A percentile compares a stretch with the other conserved stretches of the same genome.
phyloP scores from a whole-genome alignment of 1,140 invertebrate genomes.

The Saxidomus purpurata region DNA sequence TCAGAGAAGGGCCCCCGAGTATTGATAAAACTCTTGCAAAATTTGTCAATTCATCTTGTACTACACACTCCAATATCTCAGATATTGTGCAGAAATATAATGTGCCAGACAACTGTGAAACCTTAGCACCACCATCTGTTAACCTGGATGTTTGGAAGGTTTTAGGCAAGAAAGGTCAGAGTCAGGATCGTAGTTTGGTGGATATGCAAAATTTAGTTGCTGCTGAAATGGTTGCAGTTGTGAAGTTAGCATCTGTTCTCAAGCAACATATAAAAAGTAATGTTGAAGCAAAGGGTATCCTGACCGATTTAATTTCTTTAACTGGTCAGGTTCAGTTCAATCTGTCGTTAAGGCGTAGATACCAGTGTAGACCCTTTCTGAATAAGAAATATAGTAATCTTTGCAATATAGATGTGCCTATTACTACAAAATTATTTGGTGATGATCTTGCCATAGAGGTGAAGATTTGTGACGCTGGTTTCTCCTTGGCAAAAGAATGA shows the following conservation, averaged over 20 bases:
- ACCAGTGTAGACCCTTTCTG: neutral
- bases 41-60: neutral
- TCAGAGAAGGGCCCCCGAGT: neutral
- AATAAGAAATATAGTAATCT: constrained; percentile 34
- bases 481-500: neutral
- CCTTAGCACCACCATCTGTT: constrained; percentile 19
- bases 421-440: constrained; percentile 41
- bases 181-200: neutral
- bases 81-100: neutral
- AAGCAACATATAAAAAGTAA: constrained; percentile 5
- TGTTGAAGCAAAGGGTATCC: neutral
- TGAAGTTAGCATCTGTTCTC: constrained; percentile 35
- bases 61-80: neutral
- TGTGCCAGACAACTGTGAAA: constrained; percentile 23
- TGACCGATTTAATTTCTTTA: neutral
- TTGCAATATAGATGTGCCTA: neutral
- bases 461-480: constrained; percentile 3
- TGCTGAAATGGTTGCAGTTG: constrained; percentile 1
- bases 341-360: neutral
- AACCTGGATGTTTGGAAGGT: constrained; percentile 45
- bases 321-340: constrained; percentile 34
- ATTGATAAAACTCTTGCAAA: neutral
- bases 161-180: constrained; percentile 23
- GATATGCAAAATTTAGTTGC: constrained; percentile 51
- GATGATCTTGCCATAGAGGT: constrained; percentile 44